Percentiles rank a stretch among this genome's conserved stretches.
Evolutionary conservation across 2,113 vertebrate species (phyloP).

Genomic region (Spheniscus mendiculus): DNA sequence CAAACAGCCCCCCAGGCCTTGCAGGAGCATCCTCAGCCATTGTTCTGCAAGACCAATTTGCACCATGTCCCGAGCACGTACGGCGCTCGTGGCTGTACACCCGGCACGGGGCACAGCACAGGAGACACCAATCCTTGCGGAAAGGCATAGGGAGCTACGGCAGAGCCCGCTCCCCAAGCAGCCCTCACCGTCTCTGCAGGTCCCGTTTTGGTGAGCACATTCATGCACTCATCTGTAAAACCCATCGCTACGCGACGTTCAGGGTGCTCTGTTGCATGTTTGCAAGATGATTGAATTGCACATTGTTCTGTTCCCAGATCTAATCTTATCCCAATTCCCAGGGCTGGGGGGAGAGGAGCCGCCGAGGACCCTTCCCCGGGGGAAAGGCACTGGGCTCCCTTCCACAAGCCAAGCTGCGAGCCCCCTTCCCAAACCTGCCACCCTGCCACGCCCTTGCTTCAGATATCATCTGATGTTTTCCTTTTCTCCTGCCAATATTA

Average conservation of each 20-base stretch:
- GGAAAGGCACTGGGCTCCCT: neutral
- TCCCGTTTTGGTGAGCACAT: neutral
- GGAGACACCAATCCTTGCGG: neutral
- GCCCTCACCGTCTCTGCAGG: neutral
- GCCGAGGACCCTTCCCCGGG: rapidly evolving
- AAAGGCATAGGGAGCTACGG: rapidly evolving
- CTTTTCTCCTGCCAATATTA: neutral
- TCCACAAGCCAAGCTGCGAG: neutral
- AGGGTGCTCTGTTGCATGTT: neutral
- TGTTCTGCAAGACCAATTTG: neutral
- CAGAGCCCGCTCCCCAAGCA: neutral
- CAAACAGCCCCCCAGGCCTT: neutral
- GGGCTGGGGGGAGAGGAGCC: neutral
- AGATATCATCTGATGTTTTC: neutral
- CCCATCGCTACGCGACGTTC: rapidly evolving
- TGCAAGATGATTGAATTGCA: neutral
- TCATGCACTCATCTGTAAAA: neutral
- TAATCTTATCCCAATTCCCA: neutral
- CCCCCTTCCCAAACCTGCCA: neutral
- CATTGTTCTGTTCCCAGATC: neutral
- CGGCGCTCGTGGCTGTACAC: rapidly evolving
- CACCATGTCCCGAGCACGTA: rapidly evolving
- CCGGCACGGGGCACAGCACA: rapidly evolving
- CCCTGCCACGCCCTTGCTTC: neutral
- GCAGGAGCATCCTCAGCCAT: neutral